Percentiles rank a stretch among this genome's conserved stretches.
phyloP scores from a whole-genome alignment of 2,113 vertebrate genomes.

The Carlito syrichta region DNA sequence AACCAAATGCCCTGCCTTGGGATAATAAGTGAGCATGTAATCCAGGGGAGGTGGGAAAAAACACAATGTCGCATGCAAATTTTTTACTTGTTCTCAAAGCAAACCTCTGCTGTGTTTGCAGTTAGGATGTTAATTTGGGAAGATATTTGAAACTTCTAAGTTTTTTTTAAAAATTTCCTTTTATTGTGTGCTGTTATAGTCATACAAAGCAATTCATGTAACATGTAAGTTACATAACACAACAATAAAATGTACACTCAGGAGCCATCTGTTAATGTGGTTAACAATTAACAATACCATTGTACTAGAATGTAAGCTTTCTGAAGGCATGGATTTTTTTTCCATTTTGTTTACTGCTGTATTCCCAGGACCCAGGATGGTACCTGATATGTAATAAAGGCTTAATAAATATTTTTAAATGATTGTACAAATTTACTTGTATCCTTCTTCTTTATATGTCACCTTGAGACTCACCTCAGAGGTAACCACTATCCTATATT shows the following conservation, averaged over 20 bases:
- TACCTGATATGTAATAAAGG: background rate
- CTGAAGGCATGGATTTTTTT: background rate
- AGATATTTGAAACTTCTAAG: background rate
- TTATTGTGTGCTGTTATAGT: background rate
- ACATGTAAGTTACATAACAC: background rate
- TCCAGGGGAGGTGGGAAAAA: background rate
- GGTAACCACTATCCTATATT: background rate
- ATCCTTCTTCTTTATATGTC: background rate
- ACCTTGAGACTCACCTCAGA: background rate
- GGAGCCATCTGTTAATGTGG: background rate
- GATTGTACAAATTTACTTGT: background rate
- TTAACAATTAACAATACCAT: background rate
- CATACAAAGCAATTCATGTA: background rate
- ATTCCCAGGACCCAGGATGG: background rate
- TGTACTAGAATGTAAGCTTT: background rate
- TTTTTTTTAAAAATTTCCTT: background rate
- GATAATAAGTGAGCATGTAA: background rate
- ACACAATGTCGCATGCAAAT: background rate
- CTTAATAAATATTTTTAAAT: background rate
- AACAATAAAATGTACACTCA: background rate
- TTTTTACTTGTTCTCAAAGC: background rate
- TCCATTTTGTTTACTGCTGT: background rate
- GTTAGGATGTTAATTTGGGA: background rate
- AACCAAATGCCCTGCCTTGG: background rate
- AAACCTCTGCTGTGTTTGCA: background rate